Evolutionary conservation across 1,140 invertebrate species (phyloP), one percentile per base, ranked within the genome.

Genomic region (Tetragonula clypearis): DNA sequence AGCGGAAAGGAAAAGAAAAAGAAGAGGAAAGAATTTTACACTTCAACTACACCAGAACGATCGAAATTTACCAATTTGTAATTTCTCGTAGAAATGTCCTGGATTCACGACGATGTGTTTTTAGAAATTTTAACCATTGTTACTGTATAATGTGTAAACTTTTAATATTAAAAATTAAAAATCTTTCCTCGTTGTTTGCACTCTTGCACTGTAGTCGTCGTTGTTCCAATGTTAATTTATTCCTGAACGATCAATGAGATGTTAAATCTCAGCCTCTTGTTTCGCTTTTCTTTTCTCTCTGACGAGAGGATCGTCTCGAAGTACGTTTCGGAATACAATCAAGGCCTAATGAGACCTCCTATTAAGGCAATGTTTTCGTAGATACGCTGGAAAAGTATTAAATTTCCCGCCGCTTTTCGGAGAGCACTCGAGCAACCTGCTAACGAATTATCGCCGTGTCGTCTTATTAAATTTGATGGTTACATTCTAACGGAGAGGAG

Each of bases 401-500:
- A 68, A 60, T 49, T 83, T 78, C 65, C n/a, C 4, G 30, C 3
- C 14, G 65, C 35, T 58, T 78, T 77, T 78, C 81, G 68, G 74
- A 56, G 26, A 35, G 49, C 77, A 55, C 41, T 65, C 23, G 76
- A n/a, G 49, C 19, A 4, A 12, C 21, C 65, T 62, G 9, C 17
- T 41, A 84, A 79, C 35, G 82, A 84, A 73, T 84, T 65, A 79
- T 84, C 66, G 15, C n/a, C 41, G 56, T 84, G 56, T 73, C 60
- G 56, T 73, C 60, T 79, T 79, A 84, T 84, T 79, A 79, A 84
- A 84, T 79, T 72, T 79, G 82, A 79, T 73, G 79, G 82, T 79
- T 79, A 65, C 56, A 62, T 41, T 41, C 68, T 79, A 21, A 30
- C 19, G 19, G 8, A 3, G 35, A 21, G 66, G 9, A 35, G n/a